Base-by-base conservation (phyloP, 2,113 vertebrate species). In the Forbesichthys agassizii region DNA sequence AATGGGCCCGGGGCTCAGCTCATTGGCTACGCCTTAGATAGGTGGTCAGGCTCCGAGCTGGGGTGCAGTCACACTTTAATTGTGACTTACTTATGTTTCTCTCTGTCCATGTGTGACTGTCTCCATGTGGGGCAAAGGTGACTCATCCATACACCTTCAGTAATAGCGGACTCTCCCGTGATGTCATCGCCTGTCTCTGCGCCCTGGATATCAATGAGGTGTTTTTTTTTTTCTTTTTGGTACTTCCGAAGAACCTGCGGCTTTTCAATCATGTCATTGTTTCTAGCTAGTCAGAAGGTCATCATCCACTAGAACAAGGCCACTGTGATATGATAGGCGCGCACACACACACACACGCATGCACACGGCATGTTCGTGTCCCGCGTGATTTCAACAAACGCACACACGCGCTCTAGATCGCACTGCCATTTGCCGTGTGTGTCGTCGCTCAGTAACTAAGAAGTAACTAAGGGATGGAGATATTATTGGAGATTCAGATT, bases 401-500 rank as follows among this genome's bases (percentile, higher is more conserved):
- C 14, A 16, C 48, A 58, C 20, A 20, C 8, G 33, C 53, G 10
- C 52, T 48, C 5, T 42, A 18, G n/a, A 33, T 48, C 49, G 54
- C 42, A 14, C 55, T 52, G 64, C 66, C 76, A 46, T 64, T 70
- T 72, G 79, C 61, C 47, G 9, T 68, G 68, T 68, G 13, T 68
- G 33, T 13, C 64, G 33, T 78, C 68, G 74, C 61, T 81, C 68
- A 67, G 56, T 83, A 58, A 57, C 66, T 49, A 49, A 9, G 9
- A 49, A 52, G 49, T 73, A 69, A 74, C 49, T 73, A n/a, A 46
- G 60, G 69, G 52, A 70, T 73, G 36, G 4, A 61, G 64, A 85
- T 80, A 79, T 75, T 71, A 79, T 80, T 70, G 78, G 73, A 64
- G 36, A 63, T 69, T 48, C 66, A 83, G 68, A 79, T 71, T 65